Evolutionary conservation across 2,113 vertebrate genomes (phyloP).

Genomic region (Hylia prasina): DNA sequence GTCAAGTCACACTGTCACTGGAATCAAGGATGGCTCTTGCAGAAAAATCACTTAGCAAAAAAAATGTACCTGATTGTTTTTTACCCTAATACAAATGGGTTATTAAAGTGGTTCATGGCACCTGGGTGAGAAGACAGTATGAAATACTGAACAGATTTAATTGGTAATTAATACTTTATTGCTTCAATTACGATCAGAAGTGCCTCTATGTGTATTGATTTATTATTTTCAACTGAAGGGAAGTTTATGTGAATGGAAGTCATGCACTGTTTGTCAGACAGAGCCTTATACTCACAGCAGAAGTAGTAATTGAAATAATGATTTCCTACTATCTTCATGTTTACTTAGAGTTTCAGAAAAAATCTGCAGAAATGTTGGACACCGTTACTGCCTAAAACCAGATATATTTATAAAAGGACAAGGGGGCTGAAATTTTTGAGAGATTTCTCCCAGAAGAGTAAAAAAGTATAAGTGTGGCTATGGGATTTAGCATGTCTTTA

Average conservation of each 20-base stretch:
- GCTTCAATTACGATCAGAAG: fast-evolving
- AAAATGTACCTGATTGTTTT: background rate
- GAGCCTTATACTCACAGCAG: background rate
- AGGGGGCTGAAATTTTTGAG: background rate
- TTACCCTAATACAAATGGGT: background rate
- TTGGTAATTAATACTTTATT: background rate
- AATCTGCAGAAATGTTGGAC: background rate
- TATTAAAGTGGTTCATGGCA: background rate
- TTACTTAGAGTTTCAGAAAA: conserved; percentile 3
- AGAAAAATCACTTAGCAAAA: background rate
- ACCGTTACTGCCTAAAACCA: background rate
- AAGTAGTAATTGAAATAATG: conserved; percentile 30
- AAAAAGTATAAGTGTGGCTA: background rate
- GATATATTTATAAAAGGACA: background rate
- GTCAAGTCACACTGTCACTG: background rate
- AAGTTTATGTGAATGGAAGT: background rate
- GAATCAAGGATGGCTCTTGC: background rate
- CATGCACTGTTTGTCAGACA: background rate
- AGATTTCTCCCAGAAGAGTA: background rate
- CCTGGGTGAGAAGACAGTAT: background rate
- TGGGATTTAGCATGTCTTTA: background rate
- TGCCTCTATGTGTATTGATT: background rate
- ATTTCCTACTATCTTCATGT: background rate
- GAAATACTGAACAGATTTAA: background rate
- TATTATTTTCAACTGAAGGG: background rate